Base-by-base conservation (phyloP, 2,797 vertebrate species). In the Onychomys torridus region DNA sequence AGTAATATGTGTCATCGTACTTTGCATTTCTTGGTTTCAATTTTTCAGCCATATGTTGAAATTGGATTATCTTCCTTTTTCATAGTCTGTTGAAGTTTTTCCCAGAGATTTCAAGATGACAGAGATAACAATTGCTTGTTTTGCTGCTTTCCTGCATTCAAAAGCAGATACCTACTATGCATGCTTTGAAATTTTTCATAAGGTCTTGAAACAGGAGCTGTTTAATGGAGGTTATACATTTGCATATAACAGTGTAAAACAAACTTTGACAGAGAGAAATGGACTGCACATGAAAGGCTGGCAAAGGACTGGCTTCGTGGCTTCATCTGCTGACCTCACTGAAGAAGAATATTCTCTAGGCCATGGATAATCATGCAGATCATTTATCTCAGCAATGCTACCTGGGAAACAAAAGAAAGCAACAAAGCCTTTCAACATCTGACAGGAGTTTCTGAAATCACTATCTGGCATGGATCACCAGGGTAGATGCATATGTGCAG, bases 151-250 rank as follows among this genome's bases (percentile, higher is more conserved):
- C 86, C 27, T 96, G 29, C 13, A 25, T 37, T 84, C 37, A 67
- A 87, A 95, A 78, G 17, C 65, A 77, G 55, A 91, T 94, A 59
- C 78, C 37, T 17, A 82, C 49, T 73, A 55, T 23, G 43, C 13
- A 55, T 43, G 52, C 84, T 97, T 97, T 97, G 90, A 97, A 97
- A 95, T 92, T 93, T 96, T 71, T 95, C 89, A 88, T 67, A 96
- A 95, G 75, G 55, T 90, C 97, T 96, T 97, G 88, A 96, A 97
- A 76, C 52, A 92, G 46, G 95, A 95, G 17, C 75, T 94, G 73
- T 87, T 93, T 97, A 81, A 95, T 75, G 76, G 89, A 84, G 46
- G 78, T 79, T 96, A 77, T 32, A 86, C 3, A 97, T 97, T 97
- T 97, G 89, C 88, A 96, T 87, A 69, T 81, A 93, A 96, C n/a